Evolutionary conservation across 1,140 invertebrate species (phyloP).

Genomic region (Marisa cornuarietis): DNA sequence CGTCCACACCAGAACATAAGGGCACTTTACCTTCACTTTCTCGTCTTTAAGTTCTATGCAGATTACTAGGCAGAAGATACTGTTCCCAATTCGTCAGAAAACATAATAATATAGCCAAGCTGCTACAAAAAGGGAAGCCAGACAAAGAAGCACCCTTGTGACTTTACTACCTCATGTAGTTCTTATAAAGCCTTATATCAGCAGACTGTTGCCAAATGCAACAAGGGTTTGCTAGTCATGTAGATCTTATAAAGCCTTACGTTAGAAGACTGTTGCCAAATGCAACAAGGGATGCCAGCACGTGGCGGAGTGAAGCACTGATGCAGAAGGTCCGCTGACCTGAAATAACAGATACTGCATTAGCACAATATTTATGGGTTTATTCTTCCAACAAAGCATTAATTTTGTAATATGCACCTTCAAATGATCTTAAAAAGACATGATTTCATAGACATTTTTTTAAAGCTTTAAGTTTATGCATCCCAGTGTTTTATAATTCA

Average conservation of each 20-base stretch:
- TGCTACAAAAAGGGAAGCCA: not conserved
- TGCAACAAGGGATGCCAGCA: conserved; percentile 74
- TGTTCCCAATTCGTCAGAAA: not conserved
- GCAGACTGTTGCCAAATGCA: conserved; percentile 75
- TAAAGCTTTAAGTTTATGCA: too few species aligned
- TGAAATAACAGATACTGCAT: conserved; percentile 61
- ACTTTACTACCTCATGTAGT: too few species aligned
- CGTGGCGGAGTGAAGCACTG: conserved; percentile 76
- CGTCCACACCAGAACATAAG: not conserved
- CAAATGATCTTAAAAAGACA: too few species aligned
- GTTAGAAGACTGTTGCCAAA: conserved; percentile 76
- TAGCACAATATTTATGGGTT: not conserved
- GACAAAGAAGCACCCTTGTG: too few species aligned
- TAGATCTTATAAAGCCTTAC: conserved; percentile 63
- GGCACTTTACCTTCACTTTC: not conserved
- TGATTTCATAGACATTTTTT: too few species aligned
- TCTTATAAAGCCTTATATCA: conserved; percentile 68
- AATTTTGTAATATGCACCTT: too few species aligned
- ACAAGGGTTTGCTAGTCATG: too few species aligned
- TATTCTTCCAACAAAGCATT: too few species aligned
- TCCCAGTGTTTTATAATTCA: too few species aligned
- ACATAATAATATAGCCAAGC: not conserved
- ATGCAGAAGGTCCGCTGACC: conserved; percentile 72
- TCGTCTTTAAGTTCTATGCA: not conserved
- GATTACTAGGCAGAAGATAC: not conserved